phyloP scores from a whole-genome alignment of 2,113 vertebrate species.

The Pterophyllum scalare region DNA sequence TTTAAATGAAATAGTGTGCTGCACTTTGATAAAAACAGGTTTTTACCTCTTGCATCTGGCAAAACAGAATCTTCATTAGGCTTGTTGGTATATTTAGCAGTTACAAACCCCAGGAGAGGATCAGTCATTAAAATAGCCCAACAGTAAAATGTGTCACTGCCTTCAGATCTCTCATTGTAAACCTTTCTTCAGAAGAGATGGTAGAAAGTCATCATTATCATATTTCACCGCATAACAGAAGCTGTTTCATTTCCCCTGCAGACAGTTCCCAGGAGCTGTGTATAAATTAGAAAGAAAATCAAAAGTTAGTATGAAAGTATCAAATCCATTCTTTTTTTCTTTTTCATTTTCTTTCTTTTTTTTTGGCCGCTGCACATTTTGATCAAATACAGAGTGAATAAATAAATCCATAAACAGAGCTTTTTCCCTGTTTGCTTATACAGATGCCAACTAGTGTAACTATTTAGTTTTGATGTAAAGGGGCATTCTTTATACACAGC shows the following conservation, averaged over 20 bases:
- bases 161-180: slow-evolving; percentile 58
- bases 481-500: background rate
- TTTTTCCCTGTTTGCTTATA: slow-evolving; percentile 21
- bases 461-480: slow-evolving; percentile 8
- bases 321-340: slow-evolving; percentile 27
- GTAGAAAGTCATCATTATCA: slow-evolving; percentile 51
- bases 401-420: slow-evolving; percentile 42
- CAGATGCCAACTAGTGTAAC: slow-evolving; percentile 20
- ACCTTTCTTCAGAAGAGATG: slow-evolving; percentile 56
- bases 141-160: slow-evolving; percentile 52
- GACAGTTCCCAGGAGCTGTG: slow-evolving; percentile 42
- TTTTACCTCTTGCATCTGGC: slow-evolving; percentile 21
- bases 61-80: slow-evolving; percentile 40
- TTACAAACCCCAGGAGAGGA: slow-evolving; percentile 52
- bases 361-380: slow-evolving; percentile 15
- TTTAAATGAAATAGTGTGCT: background rate
- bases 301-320: slow-evolving; percentile 47
- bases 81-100: slow-evolving; percentile 63
- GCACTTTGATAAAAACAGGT: slow-evolving; percentile 9
- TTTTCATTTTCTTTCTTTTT: background rate
- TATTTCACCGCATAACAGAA: slow-evolving; percentile 51
- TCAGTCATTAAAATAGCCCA: slow-evolving; percentile 66
- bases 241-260: slow-evolving; percentile 25
- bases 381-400: slow-evolving; percentile 41
- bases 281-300: slow-evolving; percentile 54